Evolutionary conservation across 1,140 invertebrate species (phyloP), one percentile per base, ranked within the genome.

Genomic region (Steinernema khuongi): DNA sequence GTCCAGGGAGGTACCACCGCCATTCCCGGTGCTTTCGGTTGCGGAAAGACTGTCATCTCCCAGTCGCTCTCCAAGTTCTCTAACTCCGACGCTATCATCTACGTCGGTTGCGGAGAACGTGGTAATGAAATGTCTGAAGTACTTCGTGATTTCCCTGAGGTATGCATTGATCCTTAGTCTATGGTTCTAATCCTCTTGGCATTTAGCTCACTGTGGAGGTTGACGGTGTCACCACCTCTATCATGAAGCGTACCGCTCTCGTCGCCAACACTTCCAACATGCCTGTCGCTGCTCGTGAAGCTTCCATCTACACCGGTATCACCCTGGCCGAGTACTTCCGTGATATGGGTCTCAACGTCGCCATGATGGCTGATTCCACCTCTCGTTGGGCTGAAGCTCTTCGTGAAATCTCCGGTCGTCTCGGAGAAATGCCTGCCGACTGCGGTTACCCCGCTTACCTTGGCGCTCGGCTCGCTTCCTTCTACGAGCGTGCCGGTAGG

Each of bases 181-280:
- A 22, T 71, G 18, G n/a, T 33, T 22, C 22, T 1, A 1, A 22
- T 11, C 31, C 2, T 72, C 29, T 11, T 68, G n/a, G n/a, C 44
- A 79, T 80, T 28, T 73, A 88, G 88, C 88, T 99, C 82, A 93
- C 93, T 0, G 93, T 97, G 80, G 96, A 99, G 88, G 94, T 98
- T 79, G 93, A 96, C 67, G 97, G 96, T 4, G 89, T 90, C 1
- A 94, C 92, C 7, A 97, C 98, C 87, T 97, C 94, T 73, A 99
- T 99, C 87, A 99, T 99, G 97, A 97, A 97, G 88, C 92, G 97
- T 89, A 99, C 97, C 14, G 93, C 96, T 32, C 88, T 99, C 28
- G 97, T 99, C 28, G 97, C 97, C 80, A 99, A 99, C 88, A 99
- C 97, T 43, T 99, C 96, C 69, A 99, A 99, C 91, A 99, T 99